Evolutionary conservation across 1,140 invertebrate genomes (phyloP), one percentile per base, ranked within the genome.

Genomic region (Mamestra configurata): DNA sequence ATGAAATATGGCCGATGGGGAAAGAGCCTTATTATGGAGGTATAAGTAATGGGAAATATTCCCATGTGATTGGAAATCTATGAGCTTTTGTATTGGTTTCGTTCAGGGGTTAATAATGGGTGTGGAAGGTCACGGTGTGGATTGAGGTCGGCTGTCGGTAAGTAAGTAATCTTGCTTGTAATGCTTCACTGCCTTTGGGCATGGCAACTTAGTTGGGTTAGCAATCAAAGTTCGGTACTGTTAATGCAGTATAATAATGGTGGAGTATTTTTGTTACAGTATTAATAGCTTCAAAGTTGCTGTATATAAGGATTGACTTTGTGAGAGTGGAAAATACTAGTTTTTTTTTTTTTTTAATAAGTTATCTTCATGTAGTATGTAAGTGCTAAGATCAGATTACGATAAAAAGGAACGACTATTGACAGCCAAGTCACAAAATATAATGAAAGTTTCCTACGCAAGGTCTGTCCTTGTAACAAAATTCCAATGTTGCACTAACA

Each of bases 1-100:
- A 59, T 73, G 53, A 73, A 73, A 73, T 59, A 71, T 43, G 18
- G 8, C 20, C 40, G 20, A 68, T 46, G 64, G 64, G 68, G 68
- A 46, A n/a, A 71, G 24, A n/a, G 22, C 4, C 68, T 71, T 71
- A 51, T 53, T 71, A 71, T 53, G 15, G 46, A 51, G 15, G 57
- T 71, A 71, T 51, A 71, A 51, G 49, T 71, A 71, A 71, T 71
- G 68, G 24, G 68, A 27, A 49, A 49, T 71, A 49, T 31, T 49
- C 43, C 46, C 22, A 71, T 71, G 43, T 22, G 68, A 71, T 53
- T 24, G 24, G 43, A 20, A 20, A n/a, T 31, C 57, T 61, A 61
- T 61, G 57, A 61, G 57, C 57, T 61, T 35, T 35, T 31, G 57
- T 61, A 61, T 61, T 35, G 57, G 57, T 61, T 61, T 35, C 57